A percentile compares a stretch with the other conserved stretches of the same genome.
Conservation (phyloP, 2,888 invertebrate genomes). For the Drosophila multiciliata region DNA sequence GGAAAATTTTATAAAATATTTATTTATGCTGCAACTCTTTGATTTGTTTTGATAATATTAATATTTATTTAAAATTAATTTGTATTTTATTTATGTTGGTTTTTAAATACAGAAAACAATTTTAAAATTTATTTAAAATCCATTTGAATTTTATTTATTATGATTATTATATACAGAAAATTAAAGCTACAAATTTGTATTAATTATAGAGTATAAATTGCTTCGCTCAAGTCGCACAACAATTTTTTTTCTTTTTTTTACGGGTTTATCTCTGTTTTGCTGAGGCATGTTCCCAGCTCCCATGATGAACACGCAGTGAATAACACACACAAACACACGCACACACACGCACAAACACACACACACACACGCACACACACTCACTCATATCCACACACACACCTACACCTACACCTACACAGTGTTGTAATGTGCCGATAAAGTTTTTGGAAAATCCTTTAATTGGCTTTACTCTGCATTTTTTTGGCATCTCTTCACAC, state of each 20-base stretch:
- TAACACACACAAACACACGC: conserved; percentile 11
- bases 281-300: conserved; percentile 21
- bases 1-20: not conserved
- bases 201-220: not conserved
- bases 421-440: conserved; percentile 61
- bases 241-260: conserved; percentile 37
- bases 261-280: conserved; percentile 46
- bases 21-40: not conserved
- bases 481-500: conserved; percentile 10
- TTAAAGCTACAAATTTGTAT: not conserved
- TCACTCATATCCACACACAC: conserved; percentile 12
- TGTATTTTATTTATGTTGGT: not conserved
- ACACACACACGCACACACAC: conserved; percentile 2
- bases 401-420: conserved; percentile 5
- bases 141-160: not conserved
- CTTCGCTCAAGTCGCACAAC: not conserved
- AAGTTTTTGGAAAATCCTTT: conserved; percentile 73
- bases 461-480: conserved; percentile 68
- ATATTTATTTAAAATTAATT: not conserved
- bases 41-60: not conserved
- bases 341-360: conserved; percentile 2
- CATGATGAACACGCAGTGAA: conserved; percentile 3
- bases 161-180: not conserved
- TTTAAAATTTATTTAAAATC: not conserved
- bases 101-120: not conserved